Base-by-base conservation (phyloP, 2,797 vertebrate genomes). In the Myripristis murdjan region DNA sequence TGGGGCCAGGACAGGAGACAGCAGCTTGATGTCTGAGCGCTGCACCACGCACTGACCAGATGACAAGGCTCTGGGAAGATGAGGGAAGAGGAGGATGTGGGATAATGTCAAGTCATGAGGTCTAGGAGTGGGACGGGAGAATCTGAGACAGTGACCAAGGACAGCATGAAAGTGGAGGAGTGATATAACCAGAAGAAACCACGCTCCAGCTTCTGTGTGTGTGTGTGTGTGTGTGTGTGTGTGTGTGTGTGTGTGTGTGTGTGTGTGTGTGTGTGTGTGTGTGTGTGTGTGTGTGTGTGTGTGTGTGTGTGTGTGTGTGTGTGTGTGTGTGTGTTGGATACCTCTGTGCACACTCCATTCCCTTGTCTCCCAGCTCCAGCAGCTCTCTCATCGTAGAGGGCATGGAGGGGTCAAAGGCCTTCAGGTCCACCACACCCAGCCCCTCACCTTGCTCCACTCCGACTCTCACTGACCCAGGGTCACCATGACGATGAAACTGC, bases 341-440 rank as follows among this genome's bases (percentile, higher is more conserved):
- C 97, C 96, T 96, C 68, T 81, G 93, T 2, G 96, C 97, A 37
- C 83, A 82, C 14, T 95, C 91, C 51, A 97, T 83, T 8, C 93
- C 87, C 1, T 77, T 39, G 2, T 94, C 93, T 49, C 96, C 97
- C 55, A 89, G 85, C 82, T 97, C 95, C 82, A 99, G 91, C 82
- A 99, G 96, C 51, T 92, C 93, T 6, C 86, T 90, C 95, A 96
- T 93, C 0, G 93, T 96, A 16, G 86, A 92, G 5, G 97, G 97
- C 85, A 98, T 88, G 2, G 92, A 89, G 1, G 95, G 79, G 66
- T 98, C 96, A 4, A 95, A 98, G 1, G 89, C 86, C 37, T 92
- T 96, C 58, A 98, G 93, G 66, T 99, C 95, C 70, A 98, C 87
- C 71, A 99, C 77, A 0, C 87, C 79, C 0, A 93, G 92, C 0